These are phyloP conservation scores for Luperina testacea DNA, from an alignment of 2,888 invertebrate species.

Conservation along the genomic window DNA sequence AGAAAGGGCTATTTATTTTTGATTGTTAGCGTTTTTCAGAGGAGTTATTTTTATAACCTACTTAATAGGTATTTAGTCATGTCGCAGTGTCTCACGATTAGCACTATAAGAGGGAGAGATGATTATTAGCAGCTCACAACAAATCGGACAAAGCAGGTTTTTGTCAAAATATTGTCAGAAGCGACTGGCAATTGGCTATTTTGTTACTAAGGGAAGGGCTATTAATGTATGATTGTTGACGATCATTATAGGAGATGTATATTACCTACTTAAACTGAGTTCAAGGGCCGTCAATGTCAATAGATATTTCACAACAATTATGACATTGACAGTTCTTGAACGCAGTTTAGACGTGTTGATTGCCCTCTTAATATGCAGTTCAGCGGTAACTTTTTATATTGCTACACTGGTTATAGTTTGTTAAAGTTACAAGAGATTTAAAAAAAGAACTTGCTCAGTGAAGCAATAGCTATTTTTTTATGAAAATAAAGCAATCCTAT, in stretches of 20 bases:
- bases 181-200: no score
- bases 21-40: neutral
- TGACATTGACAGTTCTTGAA: neutral
- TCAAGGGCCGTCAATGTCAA: neutral
- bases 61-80: no score
- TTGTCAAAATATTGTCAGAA: no score
- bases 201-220: neutral
- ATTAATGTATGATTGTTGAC: neutral
- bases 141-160: no score
- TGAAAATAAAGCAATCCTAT: neutral
- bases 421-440: neutral
- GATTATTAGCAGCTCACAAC: no score
- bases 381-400: neutral
- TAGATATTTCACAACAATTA: neutral
- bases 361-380: neutral
- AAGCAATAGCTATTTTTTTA: neutral
- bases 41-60: neutral
- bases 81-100: no score
- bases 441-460: neutral
- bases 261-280: neutral
- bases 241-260: neutral
- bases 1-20: no score
- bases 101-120: no score
- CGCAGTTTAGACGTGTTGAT: neutral
- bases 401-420: neutral